Base-by-base conservation (phyloP, 2,797 vertebrate genomes). In the Sebastes miniatus region DNA sequence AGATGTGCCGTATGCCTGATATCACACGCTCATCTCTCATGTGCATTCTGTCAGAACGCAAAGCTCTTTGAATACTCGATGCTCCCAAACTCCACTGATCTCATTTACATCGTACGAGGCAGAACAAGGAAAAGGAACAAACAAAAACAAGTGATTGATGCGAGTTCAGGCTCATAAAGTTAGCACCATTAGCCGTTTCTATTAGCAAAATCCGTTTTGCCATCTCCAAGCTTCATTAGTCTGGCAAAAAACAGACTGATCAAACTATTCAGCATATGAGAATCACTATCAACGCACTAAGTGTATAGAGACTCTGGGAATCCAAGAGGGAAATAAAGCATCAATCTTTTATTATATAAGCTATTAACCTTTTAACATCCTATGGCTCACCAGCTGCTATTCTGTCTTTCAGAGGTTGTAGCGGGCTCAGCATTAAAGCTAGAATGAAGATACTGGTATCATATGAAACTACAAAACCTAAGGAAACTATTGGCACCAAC, bases 151-250 rank as follows among this genome's bases (percentile, higher is more conserved):
- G 12, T 22, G 50, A 65, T 1, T 61, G 34, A 62, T 59, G 59
- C 1, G 1, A 47, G 58, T 63, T 70, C 68, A 54, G 32, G 29
- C 61, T 82, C 59, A 69, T 65, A 25, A 50, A 50, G 14, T 57
- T 43, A 22, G 29, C 31, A 47, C 9, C 76, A n/a, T 76, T 67
- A 80, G 32, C 31, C 3, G 3, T 56, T 73, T 59, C 12, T 27
- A 83, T 56, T 61, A 50, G 25, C 20, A 29, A 59, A 24, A 8
- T 24, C n/a, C 0, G n/a, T 72, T 76, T 43, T 47, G 8, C 39
- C 13, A 22, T 68, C n/a, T n/a, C 9, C 10, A 47, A 59, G 63
- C 67, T 64, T 81, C 67, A 80, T 80, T 77, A 73, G 43, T 50
- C 8, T 18, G 20, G 20, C 4, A 39, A 31, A 64, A 65, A 56